phyloP scores from a whole-genome alignment of 2,888 invertebrate genomes.

The Cryptocephalus primarius region DNA sequence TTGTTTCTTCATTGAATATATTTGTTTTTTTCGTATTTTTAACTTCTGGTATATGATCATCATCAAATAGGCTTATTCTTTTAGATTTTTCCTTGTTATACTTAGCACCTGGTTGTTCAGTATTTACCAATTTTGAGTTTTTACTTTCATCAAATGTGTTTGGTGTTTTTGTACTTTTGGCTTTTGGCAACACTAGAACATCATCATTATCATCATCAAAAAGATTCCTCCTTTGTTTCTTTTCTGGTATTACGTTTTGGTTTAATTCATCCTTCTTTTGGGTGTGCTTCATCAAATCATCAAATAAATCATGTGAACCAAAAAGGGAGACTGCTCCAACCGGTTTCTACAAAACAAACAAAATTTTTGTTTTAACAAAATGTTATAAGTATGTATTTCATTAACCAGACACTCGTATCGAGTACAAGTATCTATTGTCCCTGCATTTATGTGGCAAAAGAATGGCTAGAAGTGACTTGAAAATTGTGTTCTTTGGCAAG shows the following conservation, averaged over 20 bases:
- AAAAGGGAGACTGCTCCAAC: constrained; percentile 49
- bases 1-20: constrained; percentile 3
- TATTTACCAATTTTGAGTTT: neutral
- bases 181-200: neutral
- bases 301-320: constrained; percentile 29
- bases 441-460: too few relatives aligned
- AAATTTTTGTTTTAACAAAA: too few relatives aligned
- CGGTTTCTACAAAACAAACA: constrained; percentile 43
- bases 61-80: constrained; percentile 2
- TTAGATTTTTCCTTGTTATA: neutral
- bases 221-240: constrained; percentile 1
- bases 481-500: too few relatives aligned
- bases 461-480: too few relatives aligned
- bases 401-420: too few relatives aligned
- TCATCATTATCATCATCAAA: constrained; percentile 3
- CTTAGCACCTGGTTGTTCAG: neutral
- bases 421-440: too few relatives aligned
- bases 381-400: too few relatives aligned
- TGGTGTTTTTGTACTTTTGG: constrained; percentile 1
- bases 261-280: constrained; percentile 1
- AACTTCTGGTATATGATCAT: neutral
- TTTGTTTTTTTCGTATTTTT: constrained; percentile 1
- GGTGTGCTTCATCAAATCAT: constrained; percentile 1
- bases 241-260: constrained; percentile 8
- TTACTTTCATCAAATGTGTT: constrained; percentile 8